Conservation (phyloP, 2,113 vertebrate species). For the Psilopsiagon aymara region DNA sequence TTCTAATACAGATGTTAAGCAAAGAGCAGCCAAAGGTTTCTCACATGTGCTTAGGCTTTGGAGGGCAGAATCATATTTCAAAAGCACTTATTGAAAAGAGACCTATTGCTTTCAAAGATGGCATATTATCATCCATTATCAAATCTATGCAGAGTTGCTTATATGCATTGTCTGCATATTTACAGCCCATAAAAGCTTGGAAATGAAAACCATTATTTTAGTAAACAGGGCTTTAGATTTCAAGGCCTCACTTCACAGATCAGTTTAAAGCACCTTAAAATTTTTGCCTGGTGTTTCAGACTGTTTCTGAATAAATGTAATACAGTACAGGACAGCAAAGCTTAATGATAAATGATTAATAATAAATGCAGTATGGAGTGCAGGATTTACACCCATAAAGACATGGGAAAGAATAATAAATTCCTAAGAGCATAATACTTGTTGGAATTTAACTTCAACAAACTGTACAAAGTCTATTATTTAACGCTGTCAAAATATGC, state of each 20-base stretch:
- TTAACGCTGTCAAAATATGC: neutral
- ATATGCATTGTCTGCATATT: neutral
- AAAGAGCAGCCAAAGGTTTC: neutral
- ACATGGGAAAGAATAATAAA: neutral
- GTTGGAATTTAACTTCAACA: constrained; percentile 1
- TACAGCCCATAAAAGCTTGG: neutral
- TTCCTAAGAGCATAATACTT: fast-evolving
- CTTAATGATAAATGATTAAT: neutral
- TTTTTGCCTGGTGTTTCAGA: neutral
- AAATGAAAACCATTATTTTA: neutral
- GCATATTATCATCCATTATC: neutral
- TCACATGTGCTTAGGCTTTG: neutral
- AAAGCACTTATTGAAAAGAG: neutral
- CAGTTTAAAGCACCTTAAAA: neutral
- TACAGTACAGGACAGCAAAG: neutral
- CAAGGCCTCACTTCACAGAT: neutral
- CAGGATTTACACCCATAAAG: neutral
- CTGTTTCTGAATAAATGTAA: neutral
- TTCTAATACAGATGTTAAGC: neutral
- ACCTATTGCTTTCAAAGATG: neutral
- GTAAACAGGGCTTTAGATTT: neutral
- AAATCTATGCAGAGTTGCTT: neutral
- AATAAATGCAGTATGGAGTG: neutral
- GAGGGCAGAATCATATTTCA: neutral
- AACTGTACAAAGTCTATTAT: neutral